Conservation (phyloP, 2,113 vertebrate species). For the Forbesichthys agassizii region DNA sequence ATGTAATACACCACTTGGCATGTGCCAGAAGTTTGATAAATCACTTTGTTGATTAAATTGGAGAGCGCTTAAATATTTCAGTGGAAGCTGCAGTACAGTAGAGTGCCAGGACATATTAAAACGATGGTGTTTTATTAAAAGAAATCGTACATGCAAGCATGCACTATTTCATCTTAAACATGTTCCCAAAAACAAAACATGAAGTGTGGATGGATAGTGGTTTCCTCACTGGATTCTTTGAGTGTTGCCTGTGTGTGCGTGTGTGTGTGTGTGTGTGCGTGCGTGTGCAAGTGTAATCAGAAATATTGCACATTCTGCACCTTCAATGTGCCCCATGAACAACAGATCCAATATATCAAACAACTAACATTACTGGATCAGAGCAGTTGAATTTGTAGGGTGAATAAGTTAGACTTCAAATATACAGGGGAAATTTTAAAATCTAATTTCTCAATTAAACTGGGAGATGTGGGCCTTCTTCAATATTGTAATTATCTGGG, state of each 20-base stretch:
- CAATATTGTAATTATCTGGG: no score
- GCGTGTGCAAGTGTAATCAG: neutral
- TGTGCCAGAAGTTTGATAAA: slow-evolving; percentile 11
- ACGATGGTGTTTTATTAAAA: neutral
- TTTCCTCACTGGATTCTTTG: neutral
- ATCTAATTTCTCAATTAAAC: neutral
- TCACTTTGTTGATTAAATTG: slow-evolving; percentile 26
- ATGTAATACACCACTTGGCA: slow-evolving; percentile 23
- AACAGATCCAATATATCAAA: no score
- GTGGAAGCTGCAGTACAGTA: neutral
- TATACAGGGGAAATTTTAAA: neutral
- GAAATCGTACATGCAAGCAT: no score
- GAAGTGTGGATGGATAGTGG: no score
- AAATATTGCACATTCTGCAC: no score
- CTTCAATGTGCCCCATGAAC: no score
- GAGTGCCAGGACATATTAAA: neutral
- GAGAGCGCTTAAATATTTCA: slow-evolving; percentile 23
- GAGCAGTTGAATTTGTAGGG: no score
- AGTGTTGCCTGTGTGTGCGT: no score
- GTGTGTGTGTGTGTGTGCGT: neutral
- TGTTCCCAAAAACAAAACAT: neutral
- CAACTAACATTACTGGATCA: no score
- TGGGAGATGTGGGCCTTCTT: no score
- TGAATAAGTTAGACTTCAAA: no score
- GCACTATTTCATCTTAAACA: neutral